phyloP scores from a whole-genome alignment of 2,113 vertebrate genomes.

The Stegastes partitus region DNA sequence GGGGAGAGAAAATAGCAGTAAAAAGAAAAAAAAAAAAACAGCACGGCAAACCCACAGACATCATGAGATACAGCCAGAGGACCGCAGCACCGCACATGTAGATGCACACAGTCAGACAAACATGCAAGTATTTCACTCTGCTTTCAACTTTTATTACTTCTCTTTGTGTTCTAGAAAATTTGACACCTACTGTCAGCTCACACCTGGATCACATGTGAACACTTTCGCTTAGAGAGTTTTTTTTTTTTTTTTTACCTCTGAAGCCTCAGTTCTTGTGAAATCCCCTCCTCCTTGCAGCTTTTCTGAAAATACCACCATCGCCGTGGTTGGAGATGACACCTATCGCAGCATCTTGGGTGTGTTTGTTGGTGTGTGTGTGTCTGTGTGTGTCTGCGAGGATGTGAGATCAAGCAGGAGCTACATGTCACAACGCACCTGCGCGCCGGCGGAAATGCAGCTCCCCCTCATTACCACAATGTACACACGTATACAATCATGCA shows the following conservation, averaged over 20 bases:
- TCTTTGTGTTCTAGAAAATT: conserved; percentile 17
- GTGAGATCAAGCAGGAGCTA: conserved; percentile 42
- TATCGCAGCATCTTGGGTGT: conserved; percentile 60
- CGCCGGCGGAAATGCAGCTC: conserved; percentile 64
- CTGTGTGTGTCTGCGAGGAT: conserved; percentile 26
- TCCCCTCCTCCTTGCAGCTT: conserved; percentile 35
- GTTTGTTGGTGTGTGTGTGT: conserved; percentile 27
- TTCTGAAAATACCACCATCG: conserved; percentile 46
- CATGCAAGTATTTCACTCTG: not conserved
- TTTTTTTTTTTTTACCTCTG: conserved; percentile 5
- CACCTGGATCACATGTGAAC: conserved; percentile 51
- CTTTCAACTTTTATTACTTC: conserved; percentile 1
- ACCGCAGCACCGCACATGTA: conserved; percentile 11
- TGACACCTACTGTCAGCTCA: not conserved
- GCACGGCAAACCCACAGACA: conserved; percentile 42
- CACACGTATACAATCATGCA: conserved; percentile 27
- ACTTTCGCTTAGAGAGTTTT: conserved; percentile 1
- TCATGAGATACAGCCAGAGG: conserved; percentile 23
- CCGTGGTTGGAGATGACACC: conserved; percentile 56
- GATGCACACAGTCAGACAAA: conserved; percentile 13
- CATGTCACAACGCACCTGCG: conserved; percentile 70
- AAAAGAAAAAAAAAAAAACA: conserved; percentile 2
- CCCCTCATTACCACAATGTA: conserved; percentile 38
- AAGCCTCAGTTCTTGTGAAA: conserved; percentile 63
- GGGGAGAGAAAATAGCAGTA: conserved; percentile 16